Percentiles rank a stretch among this genome's conserved stretches.
These are phyloP conservation scores for Dolichotis patagonum DNA, from an alignment of 2,113 vertebrate species.

Conservation along the genomic window DNA sequence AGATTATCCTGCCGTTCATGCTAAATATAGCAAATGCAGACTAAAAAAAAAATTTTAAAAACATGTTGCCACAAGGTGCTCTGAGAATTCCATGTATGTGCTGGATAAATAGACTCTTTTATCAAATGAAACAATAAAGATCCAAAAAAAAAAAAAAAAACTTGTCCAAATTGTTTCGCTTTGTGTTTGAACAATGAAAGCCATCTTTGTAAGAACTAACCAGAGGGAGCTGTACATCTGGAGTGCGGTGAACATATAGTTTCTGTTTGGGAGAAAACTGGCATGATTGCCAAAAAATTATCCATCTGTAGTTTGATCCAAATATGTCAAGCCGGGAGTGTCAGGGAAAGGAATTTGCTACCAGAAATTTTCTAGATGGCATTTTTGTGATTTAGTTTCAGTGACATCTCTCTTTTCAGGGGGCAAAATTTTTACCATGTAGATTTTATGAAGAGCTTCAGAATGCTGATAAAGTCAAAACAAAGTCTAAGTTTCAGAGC, in stretches of 20 bases:
- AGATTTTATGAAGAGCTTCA: background rate
- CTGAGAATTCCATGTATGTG: slow-evolving; percentile 69
- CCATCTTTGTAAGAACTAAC: slow-evolving; percentile 81
- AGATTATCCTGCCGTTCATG: slow-evolving; percentile 84
- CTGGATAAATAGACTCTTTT: slow-evolving; percentile 81
- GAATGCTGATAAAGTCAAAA: background rate
- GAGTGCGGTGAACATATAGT: slow-evolving; percentile 71
- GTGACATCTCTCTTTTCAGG: background rate
- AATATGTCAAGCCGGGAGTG: slow-evolving; percentile 64
- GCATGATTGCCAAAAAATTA: slow-evolving; percentile 77
- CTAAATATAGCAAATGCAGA: slow-evolving; percentile 86
- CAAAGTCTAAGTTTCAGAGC: background rate
- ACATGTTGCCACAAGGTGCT: slow-evolving; percentile 75
- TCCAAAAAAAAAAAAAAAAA: slow-evolving; percentile 69
- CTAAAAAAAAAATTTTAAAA: slow-evolving; percentile 53
- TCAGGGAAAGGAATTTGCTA: slow-evolving; percentile 42
- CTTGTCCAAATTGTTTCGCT: slow-evolving; percentile 74
- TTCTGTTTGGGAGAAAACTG: slow-evolving; percentile 69
- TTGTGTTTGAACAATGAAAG: slow-evolving; percentile 69
- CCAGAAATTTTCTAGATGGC: slow-evolving; percentile 51
- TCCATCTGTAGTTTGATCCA: slow-evolving; percentile 74
- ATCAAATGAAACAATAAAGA: slow-evolving; percentile 81
- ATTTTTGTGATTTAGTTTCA: slow-evolving; percentile 64
- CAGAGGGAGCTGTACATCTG: slow-evolving; percentile 82
- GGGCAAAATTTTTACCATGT: slow-evolving; percentile 16